Evolutionary conservation across 1,140 invertebrate species (phyloP).

Genomic region (Leptinotarsa texana): DNA sequence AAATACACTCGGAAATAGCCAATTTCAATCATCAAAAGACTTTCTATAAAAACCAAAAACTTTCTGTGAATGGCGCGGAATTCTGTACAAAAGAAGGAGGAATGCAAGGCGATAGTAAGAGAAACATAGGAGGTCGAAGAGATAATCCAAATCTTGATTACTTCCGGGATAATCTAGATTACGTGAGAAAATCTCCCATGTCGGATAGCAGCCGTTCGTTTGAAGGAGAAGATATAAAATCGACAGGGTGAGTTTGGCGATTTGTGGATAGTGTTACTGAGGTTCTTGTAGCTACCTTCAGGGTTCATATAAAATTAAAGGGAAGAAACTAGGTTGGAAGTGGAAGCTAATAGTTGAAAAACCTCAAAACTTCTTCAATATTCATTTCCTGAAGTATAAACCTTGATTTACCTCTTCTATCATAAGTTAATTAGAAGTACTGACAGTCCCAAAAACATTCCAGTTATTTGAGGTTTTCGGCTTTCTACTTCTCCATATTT

Average conservation of each 20-base stretch:
- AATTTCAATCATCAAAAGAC: conserved; percentile 1
- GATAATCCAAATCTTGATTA: conserved; percentile 1
- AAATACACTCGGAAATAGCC: not conserved
- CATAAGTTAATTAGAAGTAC: too few relatives aligned
- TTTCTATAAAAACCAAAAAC: conserved; percentile 4
- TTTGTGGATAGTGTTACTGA: too few relatives aligned
- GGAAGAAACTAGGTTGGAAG: too few relatives aligned
- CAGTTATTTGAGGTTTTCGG: too few relatives aligned
- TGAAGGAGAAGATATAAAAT: not conserved
- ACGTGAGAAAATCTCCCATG: not conserved
- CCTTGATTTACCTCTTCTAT: too few relatives aligned
- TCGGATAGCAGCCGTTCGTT: not conserved
- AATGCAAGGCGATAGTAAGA: not conserved
- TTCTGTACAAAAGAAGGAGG: not conserved
- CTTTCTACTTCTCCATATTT: too few relatives aligned
- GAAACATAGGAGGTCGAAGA: not conserved
- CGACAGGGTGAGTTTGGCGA: not conserved
- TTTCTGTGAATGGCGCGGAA: not conserved
- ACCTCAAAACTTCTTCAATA: too few relatives aligned
- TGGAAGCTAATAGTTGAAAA: too few relatives aligned
- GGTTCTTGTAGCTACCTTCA: too few relatives aligned
- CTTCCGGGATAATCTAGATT: not conserved
- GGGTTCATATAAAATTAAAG: too few relatives aligned
- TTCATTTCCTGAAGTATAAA: too few relatives aligned
- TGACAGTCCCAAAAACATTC: too few relatives aligned